Conservation (phyloP, 2,113 vertebrate genomes). For the Anolis sagrei region DNA sequence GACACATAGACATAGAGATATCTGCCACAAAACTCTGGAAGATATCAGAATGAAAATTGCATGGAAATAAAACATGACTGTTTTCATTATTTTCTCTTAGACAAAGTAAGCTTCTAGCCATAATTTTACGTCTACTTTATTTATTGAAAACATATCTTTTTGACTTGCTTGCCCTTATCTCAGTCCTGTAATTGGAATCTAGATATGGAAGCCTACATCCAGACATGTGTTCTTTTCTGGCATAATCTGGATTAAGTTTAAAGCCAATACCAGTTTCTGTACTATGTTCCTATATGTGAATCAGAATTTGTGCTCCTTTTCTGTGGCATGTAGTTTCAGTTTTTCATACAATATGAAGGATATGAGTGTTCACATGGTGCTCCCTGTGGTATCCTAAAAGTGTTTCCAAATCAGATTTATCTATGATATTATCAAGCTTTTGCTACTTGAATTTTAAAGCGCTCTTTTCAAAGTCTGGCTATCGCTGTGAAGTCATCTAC, state of each 20-base stretch:
- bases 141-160: neutral
- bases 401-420: slow-evolving; percentile 40
- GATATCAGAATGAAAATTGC: too few relatives aligned
- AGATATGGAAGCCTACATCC: neutral
- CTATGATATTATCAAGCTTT: slow-evolving; percentile 25
- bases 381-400: slow-evolving; percentile 20
- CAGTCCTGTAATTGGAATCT: neutral
- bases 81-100: neutral
- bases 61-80: too few relatives aligned
- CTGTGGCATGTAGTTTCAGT: neutral
- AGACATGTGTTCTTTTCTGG: neutral
- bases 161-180: neutral
- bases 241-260: too few relatives aligned
- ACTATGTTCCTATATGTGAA: too few relatives aligned
- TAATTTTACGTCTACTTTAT: neutral
- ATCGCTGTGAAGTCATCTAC: slow-evolving; percentile 50
- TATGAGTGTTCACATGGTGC: neutral
- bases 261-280: too few relatives aligned
- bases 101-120: neutral
- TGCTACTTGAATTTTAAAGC: slow-evolving; percentile 28
- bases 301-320: too few relatives aligned
- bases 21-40: too few relatives aligned
- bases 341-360: slow-evolving; percentile 6
- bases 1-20: too few relatives aligned
- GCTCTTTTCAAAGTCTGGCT: slow-evolving; percentile 48